Evolutionary conservation across 2,888 invertebrate species (phyloP), one percentile per base, ranked within the genome.

Genomic region (Eledona agricola): DNA sequence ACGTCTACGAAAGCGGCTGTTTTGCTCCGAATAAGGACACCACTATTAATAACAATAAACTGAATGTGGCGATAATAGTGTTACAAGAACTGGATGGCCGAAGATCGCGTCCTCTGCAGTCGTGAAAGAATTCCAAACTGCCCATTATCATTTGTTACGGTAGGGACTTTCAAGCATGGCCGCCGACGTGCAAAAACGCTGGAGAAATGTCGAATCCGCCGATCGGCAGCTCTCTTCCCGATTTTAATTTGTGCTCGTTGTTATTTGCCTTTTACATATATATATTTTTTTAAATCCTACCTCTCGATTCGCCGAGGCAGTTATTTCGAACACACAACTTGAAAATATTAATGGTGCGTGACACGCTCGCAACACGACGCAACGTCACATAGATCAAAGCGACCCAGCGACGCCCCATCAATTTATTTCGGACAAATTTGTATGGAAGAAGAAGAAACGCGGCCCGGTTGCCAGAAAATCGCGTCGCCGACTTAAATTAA

Each of bases 31-130:
- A 75, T 75, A 76, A 70, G 75, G 75, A 56, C 65, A 65, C 71
- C 69, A 73, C 77, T 76, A 76, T 77, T 77, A 76, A 76, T 76
- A 77, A 76, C 76, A 77, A 77, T 77, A 77, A 77, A 77, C 74
- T 74, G 69, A 74, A 76, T 75, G 76, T 77, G 76, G 73, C 73
- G 74, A 75, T 77, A 77, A 77, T 77, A 73, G 76, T 74, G 71
- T 69, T 72, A 65, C 70, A 72, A 74, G 73, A 73, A 73, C 67
- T 65, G 67, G 71, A 69, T 57, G 61, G 54, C 56, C 50, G 58
- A 56, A 57, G 61, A 55, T 55, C 51, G 51, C 57, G 42, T 54
- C 52, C 46, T 42, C 38, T 49, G 55, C 51, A 57, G 68, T 66
- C 72, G 72, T 70, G 70, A 66, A 73, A 71, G 74, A 74, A 76